A percentile compares a stretch with the other conserved stretches of the same genome.
Conservation (phyloP, 2,113 vertebrate species). For the Tetrax tetrax region DNA sequence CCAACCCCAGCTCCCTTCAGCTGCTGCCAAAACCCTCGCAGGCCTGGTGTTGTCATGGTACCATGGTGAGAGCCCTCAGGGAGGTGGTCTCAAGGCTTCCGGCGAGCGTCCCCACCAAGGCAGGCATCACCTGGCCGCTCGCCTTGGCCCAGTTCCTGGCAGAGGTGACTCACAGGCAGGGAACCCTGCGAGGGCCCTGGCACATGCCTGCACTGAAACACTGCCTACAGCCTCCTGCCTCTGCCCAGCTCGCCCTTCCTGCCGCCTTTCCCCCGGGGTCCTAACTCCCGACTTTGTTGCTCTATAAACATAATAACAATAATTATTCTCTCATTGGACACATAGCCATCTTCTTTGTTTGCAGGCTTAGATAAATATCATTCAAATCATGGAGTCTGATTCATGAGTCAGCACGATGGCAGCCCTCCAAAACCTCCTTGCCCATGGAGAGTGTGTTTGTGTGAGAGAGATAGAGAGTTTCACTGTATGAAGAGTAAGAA, state of each 20-base stretch:
- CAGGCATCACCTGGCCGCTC: not conserved
- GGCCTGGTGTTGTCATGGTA: not conserved
- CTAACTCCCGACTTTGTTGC: conserved; percentile 59
- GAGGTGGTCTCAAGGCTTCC: not conserved
- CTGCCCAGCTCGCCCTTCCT: conserved; percentile 38
- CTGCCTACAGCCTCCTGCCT: conserved; percentile 19
- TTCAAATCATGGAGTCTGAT: conserved; percentile 42
- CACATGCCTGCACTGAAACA: not conserved
- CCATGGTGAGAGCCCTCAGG: fast-evolving
- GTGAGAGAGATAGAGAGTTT: conserved; percentile 47
- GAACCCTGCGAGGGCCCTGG: not conserved
- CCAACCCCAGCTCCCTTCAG: not conserved
- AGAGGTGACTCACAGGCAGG: not conserved
- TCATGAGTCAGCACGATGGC: conserved; percentile 49
- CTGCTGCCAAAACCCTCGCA: not conserved
- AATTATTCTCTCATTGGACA: conserved; percentile 61
- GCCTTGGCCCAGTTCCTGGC: not conserved
- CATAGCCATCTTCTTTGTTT: conserved; percentile 63
- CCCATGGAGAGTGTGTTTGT: conserved; percentile 29
- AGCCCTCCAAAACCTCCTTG: conserved; percentile 51
- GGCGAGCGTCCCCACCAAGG: fast-evolving
- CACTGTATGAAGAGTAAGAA: conserved; percentile 41
- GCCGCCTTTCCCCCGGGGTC: conserved; percentile 51
- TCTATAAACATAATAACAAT: conserved; percentile 68
- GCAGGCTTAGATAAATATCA: conserved; percentile 58